Conservation (phyloP, 2,113 vertebrate genomes). For the Micromys minutus region DNA sequence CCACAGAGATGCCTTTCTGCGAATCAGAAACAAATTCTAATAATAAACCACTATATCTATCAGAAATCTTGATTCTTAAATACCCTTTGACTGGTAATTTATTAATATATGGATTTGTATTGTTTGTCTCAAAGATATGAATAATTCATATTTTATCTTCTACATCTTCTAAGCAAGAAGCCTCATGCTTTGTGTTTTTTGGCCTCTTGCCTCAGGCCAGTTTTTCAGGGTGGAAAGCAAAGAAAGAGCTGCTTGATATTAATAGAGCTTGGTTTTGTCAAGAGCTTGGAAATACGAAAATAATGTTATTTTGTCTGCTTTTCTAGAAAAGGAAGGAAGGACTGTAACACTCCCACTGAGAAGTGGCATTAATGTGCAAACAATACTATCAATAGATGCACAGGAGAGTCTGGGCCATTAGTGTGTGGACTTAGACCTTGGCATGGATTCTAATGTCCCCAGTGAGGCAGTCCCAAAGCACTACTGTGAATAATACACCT, state of each 20-base stretch:
- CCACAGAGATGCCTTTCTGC: background rate
- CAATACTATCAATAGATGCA: too few relatives aligned
- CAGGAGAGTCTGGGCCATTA: background rate
- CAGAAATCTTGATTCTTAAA: background rate
- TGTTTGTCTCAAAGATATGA: constrained; percentile 4
- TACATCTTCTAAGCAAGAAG: background rate
- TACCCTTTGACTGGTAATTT: background rate
- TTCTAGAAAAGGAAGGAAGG: background rate
- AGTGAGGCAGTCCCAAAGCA: too few relatives aligned
- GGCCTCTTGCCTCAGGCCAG: background rate
- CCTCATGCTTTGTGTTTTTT: background rate
- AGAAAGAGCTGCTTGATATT: background rate
- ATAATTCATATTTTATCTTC: background rate
- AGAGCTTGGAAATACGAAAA: background rate
- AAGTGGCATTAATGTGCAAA: background rate
- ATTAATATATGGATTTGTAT: constrained; percentile 12
- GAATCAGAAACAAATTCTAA: background rate
- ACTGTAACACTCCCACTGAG: background rate
- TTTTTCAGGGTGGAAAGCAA: background rate
- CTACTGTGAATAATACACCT: background rate
- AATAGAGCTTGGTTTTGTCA: background rate
- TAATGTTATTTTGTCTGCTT: background rate
- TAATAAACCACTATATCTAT: background rate
- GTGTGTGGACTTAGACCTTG: background rate
- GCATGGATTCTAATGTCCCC: background rate